Percentiles rank a stretch among this genome's conserved stretches.
These are phyloP conservation scores for Gortyna flavago DNA, from an alignment of 2,888 invertebrate genomes.

Conservation along the genomic window DNA sequence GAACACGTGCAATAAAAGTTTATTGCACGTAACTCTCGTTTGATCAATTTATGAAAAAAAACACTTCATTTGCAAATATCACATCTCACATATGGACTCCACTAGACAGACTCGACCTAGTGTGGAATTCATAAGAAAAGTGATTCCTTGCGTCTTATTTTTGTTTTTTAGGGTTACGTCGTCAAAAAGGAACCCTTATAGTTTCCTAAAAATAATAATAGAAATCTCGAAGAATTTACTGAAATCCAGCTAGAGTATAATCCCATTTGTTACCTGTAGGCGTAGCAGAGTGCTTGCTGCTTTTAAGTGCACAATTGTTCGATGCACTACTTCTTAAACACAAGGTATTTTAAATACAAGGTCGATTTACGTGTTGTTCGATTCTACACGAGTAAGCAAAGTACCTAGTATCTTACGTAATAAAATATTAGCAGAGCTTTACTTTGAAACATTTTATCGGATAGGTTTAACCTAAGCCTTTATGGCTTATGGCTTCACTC, in stretches of 20 bases:
- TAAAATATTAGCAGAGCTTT: conserved; percentile 19
- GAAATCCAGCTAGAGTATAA: conserved; percentile 8
- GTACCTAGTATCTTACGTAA: not conserved
- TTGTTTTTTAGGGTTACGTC: too few relatives aligned
- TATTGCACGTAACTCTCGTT: too few relatives aligned
- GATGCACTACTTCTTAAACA: conserved; percentile 4
- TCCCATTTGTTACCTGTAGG: conserved; percentile 30
- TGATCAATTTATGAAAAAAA: not conserved
- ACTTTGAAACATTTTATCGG: not conserved
- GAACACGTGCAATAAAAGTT: too few relatives aligned
- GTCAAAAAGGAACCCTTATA: too few relatives aligned
- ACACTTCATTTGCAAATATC: not conserved
- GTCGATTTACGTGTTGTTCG: conserved; percentile 6
- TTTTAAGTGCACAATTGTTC: conserved; percentile 21
- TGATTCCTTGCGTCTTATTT: not conserved
- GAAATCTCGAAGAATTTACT: conserved; percentile 6
- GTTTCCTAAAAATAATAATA: too few relatives aligned
- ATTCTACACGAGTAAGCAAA: conserved; percentile 12
- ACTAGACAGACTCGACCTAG: not conserved
- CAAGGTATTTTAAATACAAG: not conserved
- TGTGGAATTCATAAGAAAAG: not conserved
- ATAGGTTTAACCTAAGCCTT: not conserved
- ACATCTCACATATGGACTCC: not conserved
- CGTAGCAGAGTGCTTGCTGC: conserved; percentile 4
- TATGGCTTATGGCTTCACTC: not conserved